Evolutionary conservation across 2,888 invertebrate species (phyloP).

Genomic region (Ophonus ardosiacus): DNA sequence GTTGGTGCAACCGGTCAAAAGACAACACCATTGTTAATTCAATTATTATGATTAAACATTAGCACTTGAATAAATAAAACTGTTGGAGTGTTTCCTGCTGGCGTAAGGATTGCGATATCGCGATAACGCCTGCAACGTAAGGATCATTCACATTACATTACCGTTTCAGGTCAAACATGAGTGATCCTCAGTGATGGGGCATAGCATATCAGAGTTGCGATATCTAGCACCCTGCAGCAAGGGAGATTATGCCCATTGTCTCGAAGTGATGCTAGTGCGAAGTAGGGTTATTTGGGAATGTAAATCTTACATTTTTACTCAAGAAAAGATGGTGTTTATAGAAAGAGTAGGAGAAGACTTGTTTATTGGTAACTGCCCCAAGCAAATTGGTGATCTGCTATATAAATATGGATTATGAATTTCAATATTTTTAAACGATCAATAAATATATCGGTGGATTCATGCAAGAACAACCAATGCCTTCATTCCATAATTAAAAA

Average conservation of each 20-base stretch:
- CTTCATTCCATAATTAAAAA: no score
- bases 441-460: no score
- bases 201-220: slow-evolving; percentile 3
- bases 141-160: slow-evolving; percentile 51
- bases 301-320: slow-evolving; percentile 4
- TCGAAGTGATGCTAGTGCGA: slow-evolving; percentile 5
- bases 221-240: slow-evolving; percentile 11
- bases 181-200: slow-evolving; percentile 16
- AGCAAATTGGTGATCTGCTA: neutral
- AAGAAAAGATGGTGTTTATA: neutral
- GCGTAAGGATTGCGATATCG: neutral
- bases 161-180: slow-evolving; percentile 47
- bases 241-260: slow-evolving; percentile 35
- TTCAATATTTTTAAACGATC: no score
- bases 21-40: no score
- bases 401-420: no score
- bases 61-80: neutral
- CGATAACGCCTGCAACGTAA: neutral
- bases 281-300: slow-evolving; percentile 25
- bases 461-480: no score
- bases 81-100: neutral
- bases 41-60: no score
- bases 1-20: no score
- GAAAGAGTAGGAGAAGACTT: neutral
- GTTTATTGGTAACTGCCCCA: neutral